Conservation (phyloP, 2,797 vertebrate genomes). For the Pseudomugil gertrudae region DNA sequence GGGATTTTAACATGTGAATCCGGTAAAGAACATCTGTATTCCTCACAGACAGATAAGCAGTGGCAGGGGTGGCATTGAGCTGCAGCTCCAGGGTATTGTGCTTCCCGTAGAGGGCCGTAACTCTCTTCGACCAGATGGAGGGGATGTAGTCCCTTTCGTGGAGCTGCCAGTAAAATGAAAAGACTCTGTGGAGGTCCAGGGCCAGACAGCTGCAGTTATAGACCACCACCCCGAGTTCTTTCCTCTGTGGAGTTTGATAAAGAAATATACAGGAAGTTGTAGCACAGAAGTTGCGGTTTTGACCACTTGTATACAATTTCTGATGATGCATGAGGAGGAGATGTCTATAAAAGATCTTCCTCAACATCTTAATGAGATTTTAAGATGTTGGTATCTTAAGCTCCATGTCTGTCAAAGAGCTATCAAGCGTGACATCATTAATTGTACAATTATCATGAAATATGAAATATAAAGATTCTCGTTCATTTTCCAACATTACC, state of each 20-base stretch:
- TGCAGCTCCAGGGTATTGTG: conserved; percentile 84
- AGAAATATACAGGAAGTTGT: conserved; percentile 32
- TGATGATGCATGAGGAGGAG: no score
- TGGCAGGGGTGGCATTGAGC: conserved; percentile 84
- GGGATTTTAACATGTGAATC: conserved; percentile 9
- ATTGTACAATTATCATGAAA: no score
- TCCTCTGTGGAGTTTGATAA: conserved; percentile 84
- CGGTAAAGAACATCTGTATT: background rate
- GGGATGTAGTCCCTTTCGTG: conserved; percentile 80
- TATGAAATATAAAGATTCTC: no score
- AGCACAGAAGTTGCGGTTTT: conserved; percentile 36
- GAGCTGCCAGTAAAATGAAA: conserved; percentile 83
- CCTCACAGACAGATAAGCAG: conserved; percentile 91
- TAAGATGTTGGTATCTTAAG: no score
- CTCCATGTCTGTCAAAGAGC: no score
- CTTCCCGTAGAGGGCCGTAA: conserved; percentile 88
- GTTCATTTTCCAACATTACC: no score
- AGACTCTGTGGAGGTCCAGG: conserved; percentile 88
- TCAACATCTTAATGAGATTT: no score
- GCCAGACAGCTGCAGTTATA: conserved; percentile 96
- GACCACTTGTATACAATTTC: background rate
- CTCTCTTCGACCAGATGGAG: conserved; percentile 90
- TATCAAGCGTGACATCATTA: no score
- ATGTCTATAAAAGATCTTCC: no score
- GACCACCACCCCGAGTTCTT: conserved; percentile 89